Conservation (phyloP, 1,140 invertebrate genomes). For the Planococcus citri region DNA sequence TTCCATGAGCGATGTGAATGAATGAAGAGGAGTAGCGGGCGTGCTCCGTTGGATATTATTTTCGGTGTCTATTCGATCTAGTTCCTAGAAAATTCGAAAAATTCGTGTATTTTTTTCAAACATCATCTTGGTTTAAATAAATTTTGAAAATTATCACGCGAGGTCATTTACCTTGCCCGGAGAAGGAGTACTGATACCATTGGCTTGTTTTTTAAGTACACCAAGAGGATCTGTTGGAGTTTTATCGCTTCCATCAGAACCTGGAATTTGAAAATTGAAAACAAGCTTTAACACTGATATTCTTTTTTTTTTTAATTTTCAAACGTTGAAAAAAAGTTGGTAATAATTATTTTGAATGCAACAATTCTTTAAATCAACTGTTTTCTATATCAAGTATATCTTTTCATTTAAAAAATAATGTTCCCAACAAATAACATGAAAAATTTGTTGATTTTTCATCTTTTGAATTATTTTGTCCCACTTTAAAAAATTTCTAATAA, state of each 20-base stretch:
- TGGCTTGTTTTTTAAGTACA: not conserved
- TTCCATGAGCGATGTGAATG: conserved; percentile 54
- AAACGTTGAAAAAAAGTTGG: too few relatives aligned
- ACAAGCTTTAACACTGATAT: not conserved
- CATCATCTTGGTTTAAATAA: not conserved
- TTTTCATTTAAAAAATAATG: too few relatives aligned
- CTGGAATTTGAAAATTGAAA: not conserved
- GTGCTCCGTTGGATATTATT: conserved; percentile 24
- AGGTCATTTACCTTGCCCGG: not conserved
- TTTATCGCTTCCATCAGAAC: not conserved
- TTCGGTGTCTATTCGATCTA: conserved; percentile 11
- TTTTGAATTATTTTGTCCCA: too few relatives aligned
- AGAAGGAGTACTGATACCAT: not conserved
- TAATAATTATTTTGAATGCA: too few relatives aligned
- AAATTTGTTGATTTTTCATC: too few relatives aligned
- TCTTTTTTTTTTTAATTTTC: too few relatives aligned
- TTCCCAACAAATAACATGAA: too few relatives aligned
- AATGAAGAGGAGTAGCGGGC: conserved; percentile 43
- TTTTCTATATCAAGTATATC: too few relatives aligned
- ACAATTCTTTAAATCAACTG: too few relatives aligned
- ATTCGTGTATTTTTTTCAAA: not conserved
- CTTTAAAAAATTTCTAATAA: too few relatives aligned
- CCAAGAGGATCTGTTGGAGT: not conserved
- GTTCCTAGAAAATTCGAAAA: not conserved
- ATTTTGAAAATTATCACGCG: not conserved